These are phyloP conservation scores for human DNA, from an alignment of 2,113 vertebrate species.

Conservation along the genomic window GRCh38 chr2:37522001-37522500, in stretches of 20 bases:
- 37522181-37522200: not conserved
- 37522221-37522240: not conserved
- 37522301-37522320: not conserved
- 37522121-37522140: not conserved
- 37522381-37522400: not conserved
- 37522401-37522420: not conserved
- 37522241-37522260: not conserved
- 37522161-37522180: not conserved
- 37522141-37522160: not conserved
- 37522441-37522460: not conserved
- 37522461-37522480: not conserved
- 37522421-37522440: not conserved
- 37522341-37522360: not conserved
- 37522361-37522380: not conserved
- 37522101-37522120: not conserved
- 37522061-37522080: not conserved
- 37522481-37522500: not conserved
- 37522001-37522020: not conserved
- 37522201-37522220: not conserved
- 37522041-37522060: not conserved
- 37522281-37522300: not conserved
- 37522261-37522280: not conserved
- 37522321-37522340: not conserved
- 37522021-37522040: not conserved
- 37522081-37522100: not conserved